Conservation (phyloP, 2,113 vertebrate genomes). For the Lophius piscatorius region DNA sequence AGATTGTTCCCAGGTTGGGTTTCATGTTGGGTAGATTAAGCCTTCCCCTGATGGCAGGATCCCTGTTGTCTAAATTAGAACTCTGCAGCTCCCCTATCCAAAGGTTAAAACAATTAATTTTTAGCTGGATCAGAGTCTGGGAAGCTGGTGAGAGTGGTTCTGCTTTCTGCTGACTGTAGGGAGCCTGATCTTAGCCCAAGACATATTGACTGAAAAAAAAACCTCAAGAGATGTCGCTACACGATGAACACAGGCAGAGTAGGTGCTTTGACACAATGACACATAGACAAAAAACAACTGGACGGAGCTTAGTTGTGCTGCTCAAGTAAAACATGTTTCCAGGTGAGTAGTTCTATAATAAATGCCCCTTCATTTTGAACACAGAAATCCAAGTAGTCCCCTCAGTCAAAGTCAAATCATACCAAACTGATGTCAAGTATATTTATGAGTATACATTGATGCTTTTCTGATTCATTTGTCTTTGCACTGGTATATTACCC, state of each 20-base stretch:
- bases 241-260: conserved; percentile 10
- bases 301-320: conserved; percentile 1
- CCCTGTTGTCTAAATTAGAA: conserved; percentile 10
- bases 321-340: not conserved
- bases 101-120: conserved; percentile 45
- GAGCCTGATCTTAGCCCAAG: conserved; percentile 14
- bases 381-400: too few relatives aligned
- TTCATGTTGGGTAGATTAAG: conserved; percentile 28
- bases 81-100: conserved; percentile 39
- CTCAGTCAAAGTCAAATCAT: too few relatives aligned
- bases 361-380: not conserved
- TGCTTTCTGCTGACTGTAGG: conserved; percentile 38
- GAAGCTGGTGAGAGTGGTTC: too few relatives aligned
- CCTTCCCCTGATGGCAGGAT: conserved; percentile 6
- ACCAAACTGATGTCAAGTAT: too few relatives aligned
- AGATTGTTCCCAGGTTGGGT: conserved; percentile 22
- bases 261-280: conserved; percentile 11
- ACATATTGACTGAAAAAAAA: conserved; percentile 36
- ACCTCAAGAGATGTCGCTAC: too few relatives aligned
- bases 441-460: too few relatives aligned
- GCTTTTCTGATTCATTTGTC: too few relatives aligned
- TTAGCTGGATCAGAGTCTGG: too few relatives aligned
- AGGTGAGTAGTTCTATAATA: not conserved
- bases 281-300: conserved; percentile 7
- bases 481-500: too few relatives aligned